phyloP scores from a whole-genome alignment of 35 echinoderm and acorn worm genomes.

The Apostichopus japonicus region DNA sequence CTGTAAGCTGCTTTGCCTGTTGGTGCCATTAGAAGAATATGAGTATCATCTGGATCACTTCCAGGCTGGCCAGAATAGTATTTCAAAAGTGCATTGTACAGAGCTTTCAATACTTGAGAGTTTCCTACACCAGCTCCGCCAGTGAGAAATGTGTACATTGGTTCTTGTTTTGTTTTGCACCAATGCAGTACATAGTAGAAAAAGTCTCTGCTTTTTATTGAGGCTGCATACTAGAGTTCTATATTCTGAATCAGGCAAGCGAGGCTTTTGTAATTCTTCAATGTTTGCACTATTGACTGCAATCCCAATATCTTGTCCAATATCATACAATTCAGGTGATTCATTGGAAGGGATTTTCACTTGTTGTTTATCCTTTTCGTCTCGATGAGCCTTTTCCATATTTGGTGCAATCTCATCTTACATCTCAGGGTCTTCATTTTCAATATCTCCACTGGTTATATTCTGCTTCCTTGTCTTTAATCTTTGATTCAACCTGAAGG shows the following conservation, averaged over 20 bases:
- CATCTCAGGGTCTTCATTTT: too few relatives aligned
- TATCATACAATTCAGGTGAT: too few relatives aligned
- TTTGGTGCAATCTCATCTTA: neutral
- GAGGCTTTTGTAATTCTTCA: conserved; percentile 18
- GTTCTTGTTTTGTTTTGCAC: conserved; percentile 39
- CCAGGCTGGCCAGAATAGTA: neutral
- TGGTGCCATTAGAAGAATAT: conserved; percentile 40
- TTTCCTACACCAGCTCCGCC: conserved; percentile 62
- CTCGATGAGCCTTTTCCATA: too few relatives aligned
- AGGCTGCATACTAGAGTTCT: conserved; percentile 1
- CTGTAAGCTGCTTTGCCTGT: conserved; percentile 46
- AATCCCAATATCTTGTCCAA: too few relatives aligned
- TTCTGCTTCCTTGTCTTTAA: too few relatives aligned
- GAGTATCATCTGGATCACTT: conserved; percentile 19
- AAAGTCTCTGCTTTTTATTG: conserved; percentile 53
- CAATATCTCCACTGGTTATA: too few relatives aligned
- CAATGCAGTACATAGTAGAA: conserved; percentile 40
- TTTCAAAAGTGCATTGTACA: neutral
- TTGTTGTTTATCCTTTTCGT: too few relatives aligned
- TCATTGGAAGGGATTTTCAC: too few relatives aligned
- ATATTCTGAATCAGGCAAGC: neutral
- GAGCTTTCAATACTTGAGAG: conserved; percentile 10
- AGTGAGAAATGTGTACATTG: conserved; percentile 33
- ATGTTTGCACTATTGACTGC: too few relatives aligned
- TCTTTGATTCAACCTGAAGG: too few relatives aligned